Percentiles rank a stretch among this genome's conserved stretches.
phyloP scores from a whole-genome alignment of 2,797 vertebrate species.

The Acipenser transmontanus region DNA sequence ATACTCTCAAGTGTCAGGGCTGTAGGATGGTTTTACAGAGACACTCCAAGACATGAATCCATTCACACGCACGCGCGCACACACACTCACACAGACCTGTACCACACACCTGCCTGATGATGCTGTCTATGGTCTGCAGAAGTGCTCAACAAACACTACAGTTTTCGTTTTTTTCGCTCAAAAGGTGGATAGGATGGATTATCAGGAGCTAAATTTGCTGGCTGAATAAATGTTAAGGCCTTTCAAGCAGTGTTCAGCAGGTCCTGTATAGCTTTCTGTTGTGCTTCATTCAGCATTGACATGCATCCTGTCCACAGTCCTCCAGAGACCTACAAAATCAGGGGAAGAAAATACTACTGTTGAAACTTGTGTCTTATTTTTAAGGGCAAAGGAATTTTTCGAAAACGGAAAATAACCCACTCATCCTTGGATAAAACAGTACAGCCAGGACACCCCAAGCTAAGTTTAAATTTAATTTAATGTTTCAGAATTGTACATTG shows the following conservation, averaged over 20 bases:
- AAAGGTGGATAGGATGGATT: constrained; percentile 69
- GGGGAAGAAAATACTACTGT: no score
- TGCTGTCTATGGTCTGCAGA: constrained; percentile 45
- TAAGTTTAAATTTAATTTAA: not conserved
- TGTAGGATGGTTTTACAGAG: constrained; percentile 35
- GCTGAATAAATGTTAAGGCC: constrained; percentile 51
- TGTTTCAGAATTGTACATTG: no score
- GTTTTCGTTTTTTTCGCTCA: constrained; percentile 52
- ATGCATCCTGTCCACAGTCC: constrained; percentile 92
- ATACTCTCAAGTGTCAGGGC: constrained; percentile 62
- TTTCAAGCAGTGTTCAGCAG: constrained; percentile 89
- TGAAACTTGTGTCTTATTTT: not conserved
- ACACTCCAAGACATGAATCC: constrained; percentile 27
- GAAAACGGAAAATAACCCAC: no score
- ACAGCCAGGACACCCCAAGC: not conserved
- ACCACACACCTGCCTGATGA: constrained; percentile 43
- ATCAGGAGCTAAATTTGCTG: constrained; percentile 69
- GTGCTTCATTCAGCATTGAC: constrained; percentile 81
- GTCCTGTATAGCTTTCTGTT: constrained; percentile 94
- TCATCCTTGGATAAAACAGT: no score
- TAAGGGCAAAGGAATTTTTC: no score
- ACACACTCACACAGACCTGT: constrained; percentile 29
- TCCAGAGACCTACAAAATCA: constrained; percentile 71
- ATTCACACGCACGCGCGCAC: constrained; percentile 39
- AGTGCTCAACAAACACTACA: constrained; percentile 65